A percentile compares a stretch with the other conserved stretches of the same genome.
These are phyloP conservation scores for Thymelicus sylvestris DNA, from an alignment of 2,888 invertebrate species.

Conservation along the genomic window DNA sequence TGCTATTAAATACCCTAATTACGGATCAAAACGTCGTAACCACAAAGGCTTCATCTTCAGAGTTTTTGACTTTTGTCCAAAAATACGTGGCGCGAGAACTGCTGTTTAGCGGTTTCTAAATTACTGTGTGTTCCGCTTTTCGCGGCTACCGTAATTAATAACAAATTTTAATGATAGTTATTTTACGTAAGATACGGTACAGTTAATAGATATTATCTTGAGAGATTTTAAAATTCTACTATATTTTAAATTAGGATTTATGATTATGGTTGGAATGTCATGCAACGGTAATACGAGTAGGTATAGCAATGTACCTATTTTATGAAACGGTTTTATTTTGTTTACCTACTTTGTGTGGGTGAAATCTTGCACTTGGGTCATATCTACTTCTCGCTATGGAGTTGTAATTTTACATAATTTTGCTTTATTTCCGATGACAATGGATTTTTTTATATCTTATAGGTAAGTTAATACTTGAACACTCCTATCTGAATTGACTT, in stretches of 20 bases:
- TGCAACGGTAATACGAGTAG: not conserved
- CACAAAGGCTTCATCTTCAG: slow-evolving; percentile 75
- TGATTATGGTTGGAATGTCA: not conserved
- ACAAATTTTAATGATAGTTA: slow-evolving; percentile 30
- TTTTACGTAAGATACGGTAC: slow-evolving; percentile 18
- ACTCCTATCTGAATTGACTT: no score
- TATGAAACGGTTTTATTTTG: no score
- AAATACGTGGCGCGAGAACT: slow-evolving; percentile 63
- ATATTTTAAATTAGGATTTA: not conserved
- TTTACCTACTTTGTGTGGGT: no score
- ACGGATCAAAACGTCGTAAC: slow-evolving; percentile 76
- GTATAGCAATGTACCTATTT: no score
- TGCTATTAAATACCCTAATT: slow-evolving; percentile 78
- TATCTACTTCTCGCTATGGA: no score
- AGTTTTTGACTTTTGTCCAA: slow-evolving; percentile 73
- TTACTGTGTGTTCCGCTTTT: slow-evolving; percentile 61
- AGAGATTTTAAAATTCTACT: not conserved
- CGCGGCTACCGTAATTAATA: slow-evolving; percentile 41
- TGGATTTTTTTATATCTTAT: no score
- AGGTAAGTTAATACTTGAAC: no score
- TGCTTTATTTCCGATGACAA: no score
- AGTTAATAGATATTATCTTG: not conserved
- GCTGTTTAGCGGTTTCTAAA: slow-evolving; percentile 71
- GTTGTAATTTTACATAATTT: no score
- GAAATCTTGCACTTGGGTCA: no score